phyloP scores from a whole-genome alignment of 2,797 vertebrate genomes.

The Acropternis orthonyx region DNA sequence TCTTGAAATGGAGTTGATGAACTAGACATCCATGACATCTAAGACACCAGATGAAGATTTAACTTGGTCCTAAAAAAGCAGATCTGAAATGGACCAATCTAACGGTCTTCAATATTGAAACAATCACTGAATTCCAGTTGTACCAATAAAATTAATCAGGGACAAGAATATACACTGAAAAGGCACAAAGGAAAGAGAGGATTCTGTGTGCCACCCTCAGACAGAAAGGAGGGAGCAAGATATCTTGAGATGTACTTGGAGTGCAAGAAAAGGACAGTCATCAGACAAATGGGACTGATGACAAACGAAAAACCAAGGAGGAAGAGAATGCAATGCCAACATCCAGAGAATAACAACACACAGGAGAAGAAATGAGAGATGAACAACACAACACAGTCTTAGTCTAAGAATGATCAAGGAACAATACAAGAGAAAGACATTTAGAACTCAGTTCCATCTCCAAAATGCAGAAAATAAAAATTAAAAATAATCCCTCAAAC shows the following conservation, averaged over 20 bases:
- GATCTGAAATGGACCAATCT: neutral
- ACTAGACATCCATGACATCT: neutral
- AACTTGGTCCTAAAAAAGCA: neutral
- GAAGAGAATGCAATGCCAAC: neutral
- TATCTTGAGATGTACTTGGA: neutral
- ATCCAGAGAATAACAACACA: neutral
- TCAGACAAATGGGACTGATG: neutral
- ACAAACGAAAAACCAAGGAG: neutral
- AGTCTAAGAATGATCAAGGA: neutral
- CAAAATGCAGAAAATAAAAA: neutral
- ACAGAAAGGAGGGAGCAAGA: neutral
- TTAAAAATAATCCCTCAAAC: neutral
- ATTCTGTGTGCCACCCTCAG: neutral
- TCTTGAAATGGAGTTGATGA: neutral
- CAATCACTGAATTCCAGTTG: neutral
- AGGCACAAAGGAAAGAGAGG: neutral
- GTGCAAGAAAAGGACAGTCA: neutral
- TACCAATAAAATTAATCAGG: neutral
- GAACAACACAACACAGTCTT: neutral
- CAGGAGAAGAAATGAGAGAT: neutral
- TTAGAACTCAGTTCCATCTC: neutral
- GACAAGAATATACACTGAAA: neutral
- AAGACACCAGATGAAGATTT: neutral
- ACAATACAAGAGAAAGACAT: rapidly evolving
- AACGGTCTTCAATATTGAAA: neutral